phyloP scores from a whole-genome alignment of 2,888 invertebrate species.

The Abrostola triplasia region DNA sequence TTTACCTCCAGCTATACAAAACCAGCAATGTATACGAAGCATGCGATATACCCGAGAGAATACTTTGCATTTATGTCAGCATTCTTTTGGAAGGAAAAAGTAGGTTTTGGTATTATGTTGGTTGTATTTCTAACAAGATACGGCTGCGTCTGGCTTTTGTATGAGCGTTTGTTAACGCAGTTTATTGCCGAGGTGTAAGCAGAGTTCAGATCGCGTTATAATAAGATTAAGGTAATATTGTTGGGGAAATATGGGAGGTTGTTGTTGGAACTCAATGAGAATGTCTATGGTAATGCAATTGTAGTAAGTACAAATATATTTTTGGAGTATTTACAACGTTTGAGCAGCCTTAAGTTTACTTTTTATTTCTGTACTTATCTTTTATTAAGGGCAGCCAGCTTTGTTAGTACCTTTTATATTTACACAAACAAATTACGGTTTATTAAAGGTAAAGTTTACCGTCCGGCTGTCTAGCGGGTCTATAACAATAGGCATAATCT shows the following conservation, averaged over 20 bases:
- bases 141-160: constrained; percentile 26
- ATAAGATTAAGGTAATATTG: constrained; percentile 29
- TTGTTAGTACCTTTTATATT: too few species aligned
- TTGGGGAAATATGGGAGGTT: constrained; percentile 7
- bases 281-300: constrained; percentile 4
- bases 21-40: constrained; percentile 14
- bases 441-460: too few species aligned
- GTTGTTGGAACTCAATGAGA: constrained; percentile 6
- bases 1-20: constrained; percentile 9
- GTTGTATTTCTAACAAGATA: constrained; percentile 37
- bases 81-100: constrained; percentile 4
- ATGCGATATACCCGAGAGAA: constrained; percentile 13
- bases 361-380: background rate
- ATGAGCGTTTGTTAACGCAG: constrained; percentile 26
- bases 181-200: constrained; percentile 26
- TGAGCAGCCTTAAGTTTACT: background rate
- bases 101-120: constrained; percentile 28
- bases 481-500: too few species aligned
- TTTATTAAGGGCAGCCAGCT: background rate
- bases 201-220: constrained; percentile 27
- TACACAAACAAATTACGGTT: too few species aligned
- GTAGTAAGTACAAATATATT: background rate
- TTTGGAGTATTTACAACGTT: too few species aligned
- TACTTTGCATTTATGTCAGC: constrained; percentile 9
- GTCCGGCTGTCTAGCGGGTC: too few species aligned